Evolutionary conservation across 1,140 invertebrate species (phyloP), one percentile per base, ranked within the genome.

Genomic region (Myzus persicae): DNA sequence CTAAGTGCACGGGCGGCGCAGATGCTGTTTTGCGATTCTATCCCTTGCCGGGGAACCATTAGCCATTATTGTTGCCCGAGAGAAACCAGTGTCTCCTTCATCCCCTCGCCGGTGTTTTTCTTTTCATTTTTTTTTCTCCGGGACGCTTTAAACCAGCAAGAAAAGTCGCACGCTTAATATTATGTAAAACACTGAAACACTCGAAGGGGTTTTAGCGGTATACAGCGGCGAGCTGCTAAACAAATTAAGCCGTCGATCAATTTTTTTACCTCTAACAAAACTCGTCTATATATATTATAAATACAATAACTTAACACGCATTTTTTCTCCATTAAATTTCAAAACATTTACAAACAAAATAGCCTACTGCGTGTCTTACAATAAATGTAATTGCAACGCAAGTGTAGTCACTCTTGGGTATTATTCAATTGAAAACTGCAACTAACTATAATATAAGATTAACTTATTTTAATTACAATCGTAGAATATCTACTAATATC

Each of bases 61-160:
- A 93, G 84, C 91, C 91, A 81, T 93, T 93, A 93, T 85, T 93
- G 91, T 54, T 85, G 81, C 67, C 76, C 67, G 90, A 67, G 90
- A 46, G 31, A 76, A 46, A 81, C 76, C 76, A 54, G 81, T 42
- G 44, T 89, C 38, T 54, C 36, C 84, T 54, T 54, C 24, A 24
- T 18, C 81, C 81, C 14, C 46, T 51, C 2, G 7, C 42, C 38
- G 0, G 36, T 88, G 44, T 51, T 44, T 88, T 11, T 51, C 26
- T 87, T 46, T 67, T 20, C 6, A n/a, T 67, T 51, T 51, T 42
- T 90, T 90, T 59, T 44, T 42, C 8, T 44, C 59, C 8, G 24
- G 85, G 4, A 89, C 38, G 36, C 48, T 89, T 54, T 48, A 88
- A 88, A 46, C 44, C 44, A 54, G 46, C 88, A 89, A 89, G 48